Conservation (phyloP, 2,797 vertebrate genomes). For the Gymnoscopelus braueri region DNA sequence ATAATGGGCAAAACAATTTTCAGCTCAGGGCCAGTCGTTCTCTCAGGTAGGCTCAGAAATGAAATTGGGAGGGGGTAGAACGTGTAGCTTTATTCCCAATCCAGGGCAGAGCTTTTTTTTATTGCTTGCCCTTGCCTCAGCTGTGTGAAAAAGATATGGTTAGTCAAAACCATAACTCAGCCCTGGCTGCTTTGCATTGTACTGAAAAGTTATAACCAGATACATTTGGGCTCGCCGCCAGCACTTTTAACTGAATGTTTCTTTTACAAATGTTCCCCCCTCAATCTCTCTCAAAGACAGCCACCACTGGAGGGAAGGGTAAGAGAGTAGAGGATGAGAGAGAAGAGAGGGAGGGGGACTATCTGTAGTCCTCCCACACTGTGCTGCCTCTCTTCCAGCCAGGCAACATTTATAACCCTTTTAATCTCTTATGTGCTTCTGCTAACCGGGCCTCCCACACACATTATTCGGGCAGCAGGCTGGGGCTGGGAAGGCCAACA, state of each 20-base stretch:
- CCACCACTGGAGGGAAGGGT: slow-evolving; percentile 53
- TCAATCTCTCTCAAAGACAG: slow-evolving; percentile 68
- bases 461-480: slow-evolving; percentile 64
- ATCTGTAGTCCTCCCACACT: slow-evolving; percentile 77
- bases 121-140: slow-evolving; percentile 36
- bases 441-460: slow-evolving; percentile 70
- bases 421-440: slow-evolving; percentile 64
- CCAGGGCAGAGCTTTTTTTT: slow-evolving; percentile 17
- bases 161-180: slow-evolving; percentile 49
- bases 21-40: no score
- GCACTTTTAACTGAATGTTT: slow-evolving; percentile 41
- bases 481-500: slow-evolving; percentile 38
- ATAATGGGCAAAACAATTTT: no score
- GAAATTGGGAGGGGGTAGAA: no score
- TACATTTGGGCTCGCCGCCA: slow-evolving; percentile 59
- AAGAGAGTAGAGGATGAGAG: slow-evolving; percentile 14
- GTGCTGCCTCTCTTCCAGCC: slow-evolving; percentile 64
- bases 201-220: slow-evolving; percentile 66
- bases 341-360: slow-evolving; percentile 47
- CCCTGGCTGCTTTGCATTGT: slow-evolving; percentile 51
- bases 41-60: no score
- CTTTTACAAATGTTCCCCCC: slow-evolving; percentile 44
- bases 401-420: slow-evolving; percentile 70
- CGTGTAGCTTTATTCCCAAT: no score
- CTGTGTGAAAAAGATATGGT: slow-evolving; percentile 55